These are phyloP conservation scores for Athene noctua DNA, from an alignment of 2,113 vertebrate species.

Conservation along the genomic window DNA sequence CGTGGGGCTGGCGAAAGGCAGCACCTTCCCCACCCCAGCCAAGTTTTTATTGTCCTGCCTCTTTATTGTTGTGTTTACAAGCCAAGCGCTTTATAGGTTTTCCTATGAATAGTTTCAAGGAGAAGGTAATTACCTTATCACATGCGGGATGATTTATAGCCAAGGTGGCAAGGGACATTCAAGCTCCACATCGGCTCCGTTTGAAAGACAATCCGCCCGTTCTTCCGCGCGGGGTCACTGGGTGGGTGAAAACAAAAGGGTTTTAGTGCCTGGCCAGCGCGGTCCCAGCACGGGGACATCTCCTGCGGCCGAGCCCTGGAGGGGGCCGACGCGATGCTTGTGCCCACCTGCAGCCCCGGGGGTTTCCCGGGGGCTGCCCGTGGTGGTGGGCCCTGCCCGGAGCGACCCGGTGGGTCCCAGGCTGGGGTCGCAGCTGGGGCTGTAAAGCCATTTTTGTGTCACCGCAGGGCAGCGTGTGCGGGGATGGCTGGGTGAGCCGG, in stretches of 20 bases:
- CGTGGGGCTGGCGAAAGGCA: background rate
- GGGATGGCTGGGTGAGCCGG: accelerated
- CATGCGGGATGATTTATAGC: slow-evolving; percentile 78
- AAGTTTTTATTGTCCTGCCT: slow-evolving; percentile 37
- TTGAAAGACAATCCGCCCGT: slow-evolving; percentile 32
- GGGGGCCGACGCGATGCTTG: too few species aligned
- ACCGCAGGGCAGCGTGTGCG: too few species aligned
- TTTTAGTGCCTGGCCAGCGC: background rate
- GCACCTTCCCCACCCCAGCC: background rate
- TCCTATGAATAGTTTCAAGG: slow-evolving; percentile 81
- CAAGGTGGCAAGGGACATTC: slow-evolving; percentile 62
- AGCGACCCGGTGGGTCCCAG: background rate
- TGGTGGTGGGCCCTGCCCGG: background rate
- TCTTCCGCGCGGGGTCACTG: background rate
- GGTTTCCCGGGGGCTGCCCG: background rate
- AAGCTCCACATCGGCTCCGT: slow-evolving; percentile 23
- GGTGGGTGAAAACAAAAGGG: slow-evolving; percentile 5
- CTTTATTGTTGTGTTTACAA: slow-evolving; percentile 39
- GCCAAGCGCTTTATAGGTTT: slow-evolving; percentile 72
- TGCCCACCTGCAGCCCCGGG: background rate
- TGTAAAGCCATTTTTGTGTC: background rate
- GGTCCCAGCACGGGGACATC: background rate
- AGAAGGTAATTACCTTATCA: slow-evolving; percentile 83
- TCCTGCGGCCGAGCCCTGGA: accelerated
- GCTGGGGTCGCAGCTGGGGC: slow-evolving; percentile 15